These are phyloP conservation scores for Eudemis profundana DNA, from an alignment of 2,888 invertebrate species.

Conservation along the genomic window DNA sequence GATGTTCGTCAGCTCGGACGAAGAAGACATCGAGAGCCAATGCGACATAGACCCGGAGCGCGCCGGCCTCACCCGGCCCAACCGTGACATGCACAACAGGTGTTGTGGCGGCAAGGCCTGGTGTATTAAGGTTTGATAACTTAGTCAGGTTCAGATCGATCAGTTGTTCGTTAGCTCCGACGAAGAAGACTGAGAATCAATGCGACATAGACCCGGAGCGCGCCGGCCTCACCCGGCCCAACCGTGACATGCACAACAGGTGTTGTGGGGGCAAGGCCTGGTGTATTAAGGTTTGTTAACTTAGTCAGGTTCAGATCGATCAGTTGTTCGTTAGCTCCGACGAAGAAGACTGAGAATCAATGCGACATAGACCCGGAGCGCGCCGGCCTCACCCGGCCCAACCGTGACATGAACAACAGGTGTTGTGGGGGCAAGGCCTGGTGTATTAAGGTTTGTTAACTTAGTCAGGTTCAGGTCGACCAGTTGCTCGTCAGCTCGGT, in stretches of 20 bases:
- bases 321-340: conserved; percentile 78
- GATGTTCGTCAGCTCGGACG: conserved; percentile 78
- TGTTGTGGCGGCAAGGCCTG: conserved; percentile 94
- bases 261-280: conserved; percentile 94
- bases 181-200: conserved; percentile 76
- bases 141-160: too few relatives aligned
- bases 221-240: conserved; percentile 67
- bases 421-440: conserved; percentile 94
- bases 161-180: conserved; percentile 78
- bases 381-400: conserved; percentile 67
- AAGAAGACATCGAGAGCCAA: conserved; percentile 77
- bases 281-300: conserved; percentile 79
- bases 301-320: too few relatives aligned
- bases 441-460: conserved; percentile 79
- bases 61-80: conserved; percentile 67
- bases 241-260: conserved; percentile 91
- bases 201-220: conserved; percentile 76
- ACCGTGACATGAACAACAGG: conserved; percentile 91
- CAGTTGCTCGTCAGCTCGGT: conserved; percentile 77
- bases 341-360: conserved; percentile 76
- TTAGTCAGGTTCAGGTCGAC: too few relatives aligned
- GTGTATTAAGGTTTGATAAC: conserved; percentile 93
- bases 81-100: conserved; percentile 91
- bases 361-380: conserved; percentile 76
- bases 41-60: conserved; percentile 76